Base-by-base conservation (phyloP, 2,888 invertebrate genomes). In the Lordiphosa andalusiaca region DNA sequence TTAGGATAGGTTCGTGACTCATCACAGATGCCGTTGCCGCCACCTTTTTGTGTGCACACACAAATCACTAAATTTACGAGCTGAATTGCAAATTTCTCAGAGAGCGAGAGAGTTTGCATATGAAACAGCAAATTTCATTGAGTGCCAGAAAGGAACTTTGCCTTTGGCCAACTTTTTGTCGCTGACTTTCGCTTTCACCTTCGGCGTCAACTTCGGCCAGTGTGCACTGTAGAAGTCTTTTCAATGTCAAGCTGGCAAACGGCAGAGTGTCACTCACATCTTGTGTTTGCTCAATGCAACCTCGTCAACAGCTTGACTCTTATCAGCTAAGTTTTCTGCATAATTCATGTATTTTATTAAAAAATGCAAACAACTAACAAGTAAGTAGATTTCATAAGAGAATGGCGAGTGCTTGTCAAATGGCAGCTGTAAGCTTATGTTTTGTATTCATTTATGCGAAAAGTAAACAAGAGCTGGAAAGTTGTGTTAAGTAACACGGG, bases 381-480 rank as follows among this genome's bases (percentile, higher is more conserved):
- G 30, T 10, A 30, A 30, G 30, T 30, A 30, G 3, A 30, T 30
- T 9, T 7, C 7, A 30, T 30, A 30, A 9, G 30, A 30, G 30
- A 3, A 30, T 10, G 30, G 30, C 30, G 30, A 76, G 25, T 7
- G 25, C 25, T 25, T 25, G 25, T 25, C 25, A 25, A 73, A 73
- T 73, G 74, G 65, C 72, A 71, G 74, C 59, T 69, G 81, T 67
- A 71, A 76, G 64, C 64, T 61, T 54, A 72, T 71, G 65, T 67
- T 76, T 81, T 81, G 69, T 76, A 76, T 76, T 76, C 76, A 76
- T 76, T 76, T 77, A 81, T 76, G 74, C 76, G 55, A 53, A 49
- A 49, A 30, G 30, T 4, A 56, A 59, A 19, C 35, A 51, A 42
- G 42, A 51, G 39, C 35, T 25, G 2, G 7, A 7, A 7, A 25